Percentiles rank a stretch among this genome's conserved stretches.
These are phyloP conservation scores for Pteria penguin DNA, from an alignment of 2,888 invertebrate genomes.

Conservation along the genomic window DNA sequence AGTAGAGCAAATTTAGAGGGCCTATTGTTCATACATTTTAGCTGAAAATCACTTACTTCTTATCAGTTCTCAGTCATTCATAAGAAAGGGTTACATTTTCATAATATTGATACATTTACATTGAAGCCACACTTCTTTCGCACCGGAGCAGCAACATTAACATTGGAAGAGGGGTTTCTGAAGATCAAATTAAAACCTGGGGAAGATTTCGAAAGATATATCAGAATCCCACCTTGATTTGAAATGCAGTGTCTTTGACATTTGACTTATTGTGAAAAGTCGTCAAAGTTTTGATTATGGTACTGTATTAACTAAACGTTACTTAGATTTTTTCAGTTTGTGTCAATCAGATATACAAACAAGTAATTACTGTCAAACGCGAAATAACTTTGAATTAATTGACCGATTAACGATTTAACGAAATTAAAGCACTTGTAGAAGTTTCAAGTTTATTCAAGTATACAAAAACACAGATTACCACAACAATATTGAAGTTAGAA, in stretches of 20 bases:
- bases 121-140: constrained; percentile 3
- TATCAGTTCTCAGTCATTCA: constrained; percentile 3
- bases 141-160: background rate
- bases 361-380: too few relatives aligned
- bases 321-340: too few relatives aligned
- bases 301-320: too few relatives aligned
- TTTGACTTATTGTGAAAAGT: background rate
- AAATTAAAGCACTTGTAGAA: too few relatives aligned
- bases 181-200: background rate
- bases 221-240: background rate
- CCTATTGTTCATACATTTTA: background rate
- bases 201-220: background rate
- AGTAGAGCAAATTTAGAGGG: background rate
- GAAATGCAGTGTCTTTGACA: background rate
- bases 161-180: background rate
- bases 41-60: background rate
- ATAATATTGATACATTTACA: background rate
- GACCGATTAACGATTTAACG: too few relatives aligned
- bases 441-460: too few relatives aligned
- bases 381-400: too few relatives aligned
- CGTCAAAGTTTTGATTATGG: background rate
- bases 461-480: too few relatives aligned
- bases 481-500: too few relatives aligned
- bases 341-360: too few relatives aligned
- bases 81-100: background rate